Evolutionary conservation across 2,113 vertebrate species (phyloP).

Genomic region (Amblyornis subalaris): DNA sequence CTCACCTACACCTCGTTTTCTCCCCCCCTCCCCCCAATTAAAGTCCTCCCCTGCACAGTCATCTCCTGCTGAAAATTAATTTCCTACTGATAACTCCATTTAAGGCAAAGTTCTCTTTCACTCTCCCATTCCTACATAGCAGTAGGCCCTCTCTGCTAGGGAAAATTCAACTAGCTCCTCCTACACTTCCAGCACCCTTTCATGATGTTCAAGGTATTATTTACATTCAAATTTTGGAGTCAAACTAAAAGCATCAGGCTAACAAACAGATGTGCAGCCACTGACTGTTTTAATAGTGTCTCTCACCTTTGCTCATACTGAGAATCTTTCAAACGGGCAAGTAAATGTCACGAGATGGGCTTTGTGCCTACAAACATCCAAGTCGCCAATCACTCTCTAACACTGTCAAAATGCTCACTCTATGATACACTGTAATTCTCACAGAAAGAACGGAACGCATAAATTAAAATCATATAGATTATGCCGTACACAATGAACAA

Average conservation of each 20-base stretch:
- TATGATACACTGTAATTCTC: not conserved
- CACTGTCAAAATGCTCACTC: not conserved
- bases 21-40: not conserved
- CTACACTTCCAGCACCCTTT: not conserved
- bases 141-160: not conserved
- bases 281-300: not conserved
- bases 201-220: not conserved
- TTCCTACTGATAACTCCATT: slow-evolving; percentile 9
- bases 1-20: not conserved
- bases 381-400: not conserved
- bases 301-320: not conserved
- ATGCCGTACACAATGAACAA: not conserved
- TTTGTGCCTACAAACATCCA: not conserved
- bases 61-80: not conserved
- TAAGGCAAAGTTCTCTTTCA: not conserved
- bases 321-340: not conserved
- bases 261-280: not conserved
- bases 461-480: slow-evolving; percentile 61
- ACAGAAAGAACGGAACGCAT: slow-evolving; percentile 54
- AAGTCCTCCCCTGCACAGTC: not conserved
- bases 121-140: not conserved
- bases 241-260: not conserved
- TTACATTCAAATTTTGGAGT: not conserved
- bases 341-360: not conserved
- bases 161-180: not conserved